These are phyloP conservation scores for Pholis gunnellus DNA, from an alignment of 2,113 vertebrate genomes.

Conservation along the genomic window DNA sequence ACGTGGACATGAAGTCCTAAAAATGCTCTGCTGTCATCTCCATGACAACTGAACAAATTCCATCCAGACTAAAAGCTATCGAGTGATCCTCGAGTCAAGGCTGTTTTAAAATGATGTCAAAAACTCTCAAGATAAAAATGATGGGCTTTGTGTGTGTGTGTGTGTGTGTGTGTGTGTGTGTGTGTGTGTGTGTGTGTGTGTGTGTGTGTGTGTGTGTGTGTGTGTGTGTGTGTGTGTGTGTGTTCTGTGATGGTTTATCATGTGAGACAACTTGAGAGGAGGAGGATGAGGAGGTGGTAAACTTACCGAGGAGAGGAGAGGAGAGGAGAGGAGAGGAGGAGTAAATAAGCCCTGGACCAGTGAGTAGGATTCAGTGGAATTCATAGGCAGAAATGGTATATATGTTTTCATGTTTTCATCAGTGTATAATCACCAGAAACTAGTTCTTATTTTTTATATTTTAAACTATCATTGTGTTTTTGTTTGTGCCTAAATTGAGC, in stretches of 20 bases:
- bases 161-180: constrained; percentile 29
- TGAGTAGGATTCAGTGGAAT: not conserved
- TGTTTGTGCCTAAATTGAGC: not conserved
- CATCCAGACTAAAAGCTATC: not conserved
- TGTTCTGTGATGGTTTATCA: constrained; percentile 26
- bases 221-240: constrained; percentile 32
- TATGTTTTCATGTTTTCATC: not conserved
- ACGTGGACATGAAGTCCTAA: not conserved
- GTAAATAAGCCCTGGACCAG: not conserved
- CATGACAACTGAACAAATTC: not conserved
- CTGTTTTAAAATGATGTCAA: not conserved
- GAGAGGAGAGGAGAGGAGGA: not conserved
- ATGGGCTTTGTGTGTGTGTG: constrained; percentile 22
- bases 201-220: constrained; percentile 29
- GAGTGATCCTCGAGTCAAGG: not conserved
- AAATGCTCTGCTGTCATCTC: not conserved
- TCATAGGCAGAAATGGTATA: not conserved
- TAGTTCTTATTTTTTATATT: too few species aligned
- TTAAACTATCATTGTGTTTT: not conserved
- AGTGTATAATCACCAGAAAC: too few species aligned
- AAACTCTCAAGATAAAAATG: not conserved
- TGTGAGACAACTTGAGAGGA: constrained; percentile 9
- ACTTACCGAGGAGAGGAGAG: not conserved
- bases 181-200: constrained; percentile 29
- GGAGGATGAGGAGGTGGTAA: not conserved